Evolutionary conservation across 2,888 invertebrate species (phyloP).

Genomic region (Agonum fuliginosum): DNA sequence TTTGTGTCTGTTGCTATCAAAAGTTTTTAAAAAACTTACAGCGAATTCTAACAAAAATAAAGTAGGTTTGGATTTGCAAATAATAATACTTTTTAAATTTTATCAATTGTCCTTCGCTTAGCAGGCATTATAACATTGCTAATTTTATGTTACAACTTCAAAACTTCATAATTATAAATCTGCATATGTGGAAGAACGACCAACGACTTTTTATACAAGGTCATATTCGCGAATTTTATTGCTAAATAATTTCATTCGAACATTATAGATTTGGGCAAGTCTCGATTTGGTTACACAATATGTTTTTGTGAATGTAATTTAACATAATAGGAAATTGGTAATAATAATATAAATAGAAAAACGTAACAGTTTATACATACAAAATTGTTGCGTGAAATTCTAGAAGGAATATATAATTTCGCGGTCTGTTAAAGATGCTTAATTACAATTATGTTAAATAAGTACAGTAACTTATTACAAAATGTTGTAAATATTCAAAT

Average conservation of each 20-base stretch:
- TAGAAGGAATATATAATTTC: not conserved
- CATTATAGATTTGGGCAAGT: no score
- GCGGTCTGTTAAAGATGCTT: constrained; percentile 10
- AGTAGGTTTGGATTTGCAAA: not conserved
- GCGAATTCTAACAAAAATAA: no score
- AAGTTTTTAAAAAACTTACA: no score
- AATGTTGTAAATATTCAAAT: constrained; percentile 22
- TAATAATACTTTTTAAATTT: not conserved
- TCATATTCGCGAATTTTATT: constrained; percentile 17
- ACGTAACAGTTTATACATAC: no score
- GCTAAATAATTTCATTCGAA: not conserved
- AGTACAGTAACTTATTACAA: not conserved
- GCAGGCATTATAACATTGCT: not conserved
- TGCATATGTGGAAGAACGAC: constrained; percentile 8
- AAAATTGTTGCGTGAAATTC: not conserved
- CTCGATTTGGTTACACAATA: no score
- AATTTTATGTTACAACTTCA: constrained; percentile 24
- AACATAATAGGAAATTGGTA: no score
- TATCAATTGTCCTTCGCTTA: not conserved
- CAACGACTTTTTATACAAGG: not conserved
- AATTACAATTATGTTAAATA: constrained; percentile 30
- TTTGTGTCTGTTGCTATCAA: not conserved
- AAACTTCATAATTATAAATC: constrained; percentile 37
- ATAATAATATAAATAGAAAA: no score
- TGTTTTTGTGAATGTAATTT: no score